A percentile compares a stretch with the other conserved stretches of the same genome.
Conservation (phyloP, 2,888 invertebrate species). For the Cantharis lateralis region DNA sequence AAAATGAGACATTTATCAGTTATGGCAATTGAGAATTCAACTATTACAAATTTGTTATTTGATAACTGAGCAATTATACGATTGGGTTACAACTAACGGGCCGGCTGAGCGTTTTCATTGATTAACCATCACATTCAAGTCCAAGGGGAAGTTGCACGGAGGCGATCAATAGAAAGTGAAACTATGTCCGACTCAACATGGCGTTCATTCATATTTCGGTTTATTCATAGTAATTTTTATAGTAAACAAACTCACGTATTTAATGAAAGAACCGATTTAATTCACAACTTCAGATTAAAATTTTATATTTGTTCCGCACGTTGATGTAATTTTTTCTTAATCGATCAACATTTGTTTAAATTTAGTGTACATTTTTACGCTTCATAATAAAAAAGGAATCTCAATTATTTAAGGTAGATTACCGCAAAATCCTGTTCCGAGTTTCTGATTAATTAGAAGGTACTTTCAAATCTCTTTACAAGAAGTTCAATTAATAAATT, state of each 20-base stretch:
- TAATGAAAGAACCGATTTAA: background rate
- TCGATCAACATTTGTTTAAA: background rate
- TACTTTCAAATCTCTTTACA: background rate
- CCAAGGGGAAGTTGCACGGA: constrained; percentile 19
- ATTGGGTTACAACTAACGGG: background rate
- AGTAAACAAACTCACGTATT: background rate
- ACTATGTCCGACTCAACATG: constrained; percentile 35
- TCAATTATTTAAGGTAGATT: background rate
- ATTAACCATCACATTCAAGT: constrained; percentile 6
- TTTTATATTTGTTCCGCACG: background rate
- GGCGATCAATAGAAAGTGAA: constrained; percentile 41
- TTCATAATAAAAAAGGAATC: background rate
- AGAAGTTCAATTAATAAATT: background rate
- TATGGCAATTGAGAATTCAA: background rate
- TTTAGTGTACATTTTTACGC: background rate
- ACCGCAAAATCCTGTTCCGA: background rate
- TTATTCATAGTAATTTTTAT: background rate
- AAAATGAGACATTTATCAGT: background rate
- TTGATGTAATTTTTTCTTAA: background rate
- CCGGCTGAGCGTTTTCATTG: background rate
- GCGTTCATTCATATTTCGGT: constrained; percentile 20
- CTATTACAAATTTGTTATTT: background rate
- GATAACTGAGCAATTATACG: background rate
- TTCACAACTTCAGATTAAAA: background rate
- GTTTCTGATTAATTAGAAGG: background rate